These are phyloP conservation scores for Sparidentex hasta DNA, from an alignment of 2,797 vertebrate species.

Conservation along the genomic window DNA sequence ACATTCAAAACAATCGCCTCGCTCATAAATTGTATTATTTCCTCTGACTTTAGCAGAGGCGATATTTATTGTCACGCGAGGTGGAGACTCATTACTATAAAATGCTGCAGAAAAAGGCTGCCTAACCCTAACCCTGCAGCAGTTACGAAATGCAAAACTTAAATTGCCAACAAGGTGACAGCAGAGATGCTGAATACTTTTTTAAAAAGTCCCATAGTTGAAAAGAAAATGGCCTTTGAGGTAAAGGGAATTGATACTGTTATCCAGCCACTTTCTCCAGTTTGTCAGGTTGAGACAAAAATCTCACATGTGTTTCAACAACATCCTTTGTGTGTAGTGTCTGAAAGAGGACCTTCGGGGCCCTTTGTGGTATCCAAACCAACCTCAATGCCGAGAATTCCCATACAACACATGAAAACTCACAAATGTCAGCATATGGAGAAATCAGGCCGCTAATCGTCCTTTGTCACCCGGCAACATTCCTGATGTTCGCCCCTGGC, in stretches of 20 bases:
- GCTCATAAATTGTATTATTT: not conserved
- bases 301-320: conserved; percentile 59
- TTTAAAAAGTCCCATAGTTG: not conserved
- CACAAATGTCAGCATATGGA: conserved; percentile 83
- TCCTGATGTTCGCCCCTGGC: conserved; percentile 88
- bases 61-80: not conserved
- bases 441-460: conserved; percentile 86
- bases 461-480: conserved; percentile 86
- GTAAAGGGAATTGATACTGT: not conserved
- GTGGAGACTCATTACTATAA: not conserved
- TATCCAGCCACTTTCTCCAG: conserved; percentile 28
- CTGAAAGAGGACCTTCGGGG: conserved; percentile 63
- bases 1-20: not conserved
- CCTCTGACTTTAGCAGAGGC: not conserved
- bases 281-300: conserved; percentile 64
- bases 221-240: not conserved
- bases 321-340: conserved; percentile 60
- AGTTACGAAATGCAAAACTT: not conserved
- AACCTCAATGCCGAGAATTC: conserved; percentile 69
- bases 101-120: not conserved
- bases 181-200: not conserved
- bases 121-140: too few species aligned
- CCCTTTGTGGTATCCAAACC: conserved; percentile 61
- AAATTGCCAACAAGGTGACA: not conserved
- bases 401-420: conserved; percentile 74